Evolutionary conservation across 1,140 invertebrate species (phyloP).

Genomic region (Ectropis grisescens): DNA sequence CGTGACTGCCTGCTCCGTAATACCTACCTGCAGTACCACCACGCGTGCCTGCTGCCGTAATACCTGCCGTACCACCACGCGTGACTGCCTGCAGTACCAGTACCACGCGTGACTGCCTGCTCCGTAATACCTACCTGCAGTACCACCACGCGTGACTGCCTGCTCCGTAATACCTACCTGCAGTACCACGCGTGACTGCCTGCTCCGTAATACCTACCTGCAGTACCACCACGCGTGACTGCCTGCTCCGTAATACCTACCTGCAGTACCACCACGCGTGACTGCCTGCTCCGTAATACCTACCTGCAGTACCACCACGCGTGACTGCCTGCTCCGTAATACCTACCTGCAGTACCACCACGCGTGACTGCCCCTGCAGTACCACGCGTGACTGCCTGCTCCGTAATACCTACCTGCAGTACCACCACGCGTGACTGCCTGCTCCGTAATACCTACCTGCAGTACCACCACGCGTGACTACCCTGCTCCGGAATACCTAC

Average conservation of each 20-base stretch:
- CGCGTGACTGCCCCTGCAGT: background rate
- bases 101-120: background rate
- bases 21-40: background rate
- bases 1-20: conserved; percentile 4
- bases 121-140: too few relatives aligned
- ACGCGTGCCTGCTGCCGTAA: background rate
- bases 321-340: background rate
- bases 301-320: background rate
- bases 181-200: background rate
- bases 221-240: background rate
- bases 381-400: background rate
- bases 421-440: background rate
- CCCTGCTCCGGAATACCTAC: background rate
- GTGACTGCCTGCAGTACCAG: conserved; percentile 1
- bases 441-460: background rate
- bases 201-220: background rate
- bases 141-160: background rate
- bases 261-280: background rate
- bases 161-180: background rate
- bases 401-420: background rate
- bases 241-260: background rate
- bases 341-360: background rate
- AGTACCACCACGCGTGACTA: background rate
- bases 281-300: background rate
- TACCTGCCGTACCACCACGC: background rate